Evolutionary conservation across 1,140 invertebrate species (phyloP).

Genomic region (Drosophila albomicans): DNA sequence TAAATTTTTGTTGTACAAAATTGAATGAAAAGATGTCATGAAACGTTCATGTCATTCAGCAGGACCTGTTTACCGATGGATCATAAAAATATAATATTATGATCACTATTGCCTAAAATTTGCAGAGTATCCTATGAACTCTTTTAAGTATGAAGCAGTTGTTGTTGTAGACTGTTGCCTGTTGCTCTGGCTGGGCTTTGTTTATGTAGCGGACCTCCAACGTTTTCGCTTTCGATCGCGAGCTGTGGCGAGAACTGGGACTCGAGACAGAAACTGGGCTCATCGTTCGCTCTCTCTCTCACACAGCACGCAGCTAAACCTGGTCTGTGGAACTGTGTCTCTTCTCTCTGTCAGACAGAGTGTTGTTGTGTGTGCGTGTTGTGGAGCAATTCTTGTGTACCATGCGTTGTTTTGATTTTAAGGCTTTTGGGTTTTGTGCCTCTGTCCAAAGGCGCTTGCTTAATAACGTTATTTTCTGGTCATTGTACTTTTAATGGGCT

Average conservation of each 20-base stretch:
- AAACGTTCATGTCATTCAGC: no score
- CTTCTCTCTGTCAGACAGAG: slow-evolving; percentile 14
- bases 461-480: slow-evolving; percentile 84
- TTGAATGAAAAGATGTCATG: no score
- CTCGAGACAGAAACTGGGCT: slow-evolving; percentile 24
- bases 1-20: no score
- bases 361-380: slow-evolving; percentile 43
- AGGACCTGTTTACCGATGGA: no score
- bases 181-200: slow-evolving; percentile 29
- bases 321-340: slow-evolving; percentile 10
- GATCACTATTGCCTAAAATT: background rate
- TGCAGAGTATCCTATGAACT: background rate
- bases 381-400: slow-evolving; percentile 64
- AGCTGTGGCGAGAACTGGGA: slow-evolving; percentile 20
- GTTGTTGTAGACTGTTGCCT: background rate
- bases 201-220: slow-evolving; percentile 67
- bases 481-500: slow-evolving; percentile 83
- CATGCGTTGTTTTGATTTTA: slow-evolving; percentile 73
- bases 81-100: no score
- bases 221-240: slow-evolving; percentile 78
- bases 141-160: background rate
- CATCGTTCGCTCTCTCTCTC: background rate
- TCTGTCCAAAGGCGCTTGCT: slow-evolving; percentile 56
- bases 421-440: slow-evolving; percentile 49
- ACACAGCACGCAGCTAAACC: slow-evolving; percentile 1